Evolutionary conservation across 2,113 vertebrate genomes (phyloP).

Genomic region (Acrocephalus arundinaceus): DNA sequence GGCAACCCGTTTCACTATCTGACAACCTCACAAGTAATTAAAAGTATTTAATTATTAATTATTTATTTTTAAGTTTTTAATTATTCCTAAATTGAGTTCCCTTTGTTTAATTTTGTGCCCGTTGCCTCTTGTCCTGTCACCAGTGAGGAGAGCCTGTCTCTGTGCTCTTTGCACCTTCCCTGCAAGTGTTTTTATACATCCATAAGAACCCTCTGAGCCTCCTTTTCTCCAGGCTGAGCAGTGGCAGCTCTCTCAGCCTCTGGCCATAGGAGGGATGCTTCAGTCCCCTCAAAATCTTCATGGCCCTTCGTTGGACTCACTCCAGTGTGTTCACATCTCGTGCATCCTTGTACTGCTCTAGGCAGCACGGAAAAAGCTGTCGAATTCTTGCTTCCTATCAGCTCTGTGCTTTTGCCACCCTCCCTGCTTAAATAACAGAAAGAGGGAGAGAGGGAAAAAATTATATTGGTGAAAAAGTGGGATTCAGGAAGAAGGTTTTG

Average conservation of each 20-base stretch:
- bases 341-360: background rate
- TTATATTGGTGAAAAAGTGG: background rate
- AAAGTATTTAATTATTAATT: too few species aligned
- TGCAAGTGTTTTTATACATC: background rate
- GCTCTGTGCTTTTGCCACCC: background rate
- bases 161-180: background rate
- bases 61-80: too few species aligned
- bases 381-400: background rate
- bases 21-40: background rate
- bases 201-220: background rate
- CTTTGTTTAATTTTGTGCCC: background rate
- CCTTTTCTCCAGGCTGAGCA: background rate
- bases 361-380: background rate
- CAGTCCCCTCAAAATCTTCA: background rate
- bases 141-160: background rate
- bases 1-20: background rate
- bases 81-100: background rate
- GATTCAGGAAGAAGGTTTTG: background rate
- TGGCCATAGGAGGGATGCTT: background rate
- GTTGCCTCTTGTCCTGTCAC: background rate
- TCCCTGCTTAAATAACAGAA: background rate
- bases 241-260: background rate
- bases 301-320: background rate
- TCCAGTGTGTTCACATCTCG: background rate
- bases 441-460: background rate